Evolutionary conservation across 35 echinoderm and acorn worm species (phyloP), one percentile per base, ranked within the genome.

Genomic region (Chiridota heheva): DNA sequence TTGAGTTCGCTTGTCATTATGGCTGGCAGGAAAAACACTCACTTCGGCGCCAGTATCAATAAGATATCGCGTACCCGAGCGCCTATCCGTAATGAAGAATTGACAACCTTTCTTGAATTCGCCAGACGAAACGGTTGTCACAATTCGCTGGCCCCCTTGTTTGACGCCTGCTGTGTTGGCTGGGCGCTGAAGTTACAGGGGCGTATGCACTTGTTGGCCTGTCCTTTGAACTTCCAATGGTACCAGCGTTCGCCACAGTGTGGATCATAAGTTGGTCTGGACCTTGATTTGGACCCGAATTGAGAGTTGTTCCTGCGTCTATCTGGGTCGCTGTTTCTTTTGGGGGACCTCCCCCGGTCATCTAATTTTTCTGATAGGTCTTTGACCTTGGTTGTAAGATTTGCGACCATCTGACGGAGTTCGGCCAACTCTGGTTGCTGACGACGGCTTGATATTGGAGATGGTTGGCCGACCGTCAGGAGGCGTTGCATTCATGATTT

Each of bases 11-110:
- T 66, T 66, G 20, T 66, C 62, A 1, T 24, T 15, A 24, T 66
- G 2, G 15, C 1, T 66, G 20, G 62, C 62, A 66, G 72, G 72
- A 49, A 76, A 49, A 10, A 76, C 72, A 44, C 72, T 76, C 22
- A 76, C 72, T 39, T 76, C 42, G n/a, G 72, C 72, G 2, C 72
- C 42, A 25, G 72, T 76, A 39, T 76, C 42, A 45, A 76, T 26
- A 46, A 74, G 48, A 51, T 46, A 74, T 74, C 40, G 22, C 17
- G 36, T 24, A 7, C 42, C 42, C 12, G 71, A 32, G 17, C 42
- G 71, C 39, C 42, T 38, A 38, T 74, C 71, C 5, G 71, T 40
- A 5, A 72, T 27, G 1, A 43, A 44, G 22, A 72, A 72, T 42
- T n/a, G 69, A 42, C 69, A 42, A 29, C 69, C 40, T 17, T 8